phyloP scores from a whole-genome alignment of 2,113 vertebrate genomes.

The Microcebus griseorufus region DNA sequence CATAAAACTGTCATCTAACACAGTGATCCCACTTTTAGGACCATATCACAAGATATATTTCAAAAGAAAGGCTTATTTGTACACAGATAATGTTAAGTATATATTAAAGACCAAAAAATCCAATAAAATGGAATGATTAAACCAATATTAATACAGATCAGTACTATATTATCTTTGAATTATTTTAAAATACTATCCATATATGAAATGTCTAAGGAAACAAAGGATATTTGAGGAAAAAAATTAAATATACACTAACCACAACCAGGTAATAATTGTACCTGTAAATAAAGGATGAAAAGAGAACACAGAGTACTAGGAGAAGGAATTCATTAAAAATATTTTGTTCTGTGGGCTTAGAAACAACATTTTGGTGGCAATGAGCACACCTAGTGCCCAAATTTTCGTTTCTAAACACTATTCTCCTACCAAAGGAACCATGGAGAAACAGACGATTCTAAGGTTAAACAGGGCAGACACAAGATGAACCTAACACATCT shows the following conservation, averaged over 20 bases:
- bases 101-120: background rate
- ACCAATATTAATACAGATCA: background rate
- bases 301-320: background rate
- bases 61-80: conserved; percentile 8
- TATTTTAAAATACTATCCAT: conserved; percentile 28
- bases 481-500: background rate
- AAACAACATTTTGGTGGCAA: background rate
- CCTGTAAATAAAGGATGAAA: background rate
- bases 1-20: conserved; percentile 4
- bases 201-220: conserved; percentile 14
- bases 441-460: background rate
- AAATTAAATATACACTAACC: background rate
- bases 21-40: background rate
- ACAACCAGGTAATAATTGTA: background rate
- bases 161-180: background rate
- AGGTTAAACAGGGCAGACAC: background rate
- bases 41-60: background rate
- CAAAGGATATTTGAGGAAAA: background rate
- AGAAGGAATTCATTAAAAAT: background rate
- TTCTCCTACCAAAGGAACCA: background rate
- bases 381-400: background rate
- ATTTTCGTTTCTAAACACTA: background rate
- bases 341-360: background rate
- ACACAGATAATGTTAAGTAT: background rate
- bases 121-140: conserved; percentile 26